Evolutionary conservation across 2,797 vertebrate species (phyloP), one percentile per base, ranked within the genome.

Genomic region (Microhierax caerulescens): DNA sequence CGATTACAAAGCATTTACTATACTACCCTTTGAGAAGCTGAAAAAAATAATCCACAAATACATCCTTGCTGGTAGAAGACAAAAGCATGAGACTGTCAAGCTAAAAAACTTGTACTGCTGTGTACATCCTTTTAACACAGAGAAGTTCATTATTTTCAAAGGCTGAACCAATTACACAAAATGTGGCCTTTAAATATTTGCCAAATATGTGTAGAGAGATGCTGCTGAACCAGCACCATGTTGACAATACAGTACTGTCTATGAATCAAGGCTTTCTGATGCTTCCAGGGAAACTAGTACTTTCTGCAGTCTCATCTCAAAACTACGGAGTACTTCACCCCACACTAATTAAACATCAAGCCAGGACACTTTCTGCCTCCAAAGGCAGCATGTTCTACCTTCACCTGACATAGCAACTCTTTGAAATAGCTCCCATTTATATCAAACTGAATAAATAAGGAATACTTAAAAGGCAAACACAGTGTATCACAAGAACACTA

Each of bases 151-250:
- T 88, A 93, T 97, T 97, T 97, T 96, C 95, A 96, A 94, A 95
- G 94, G 81, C 79, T 94, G 88, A 95, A 80, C 93, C 87, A 96
- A 97, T 94, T 95, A 97, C 93, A 97, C 83, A 96, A 97, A 97
- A 97, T 5, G 53, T 83, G 83, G 94, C 95, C 97, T 98, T 98
- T 95, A 97, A 79, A 95, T 96, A 96, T 96, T 96, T 98, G 97
- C 96, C 96, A 98, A 96, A 95, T 54, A 54, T 60, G 83, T 32
- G 94, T 96, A 96, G 76, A 96, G 92, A 93, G 94, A 98, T 83
- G 93, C 92, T 98, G 97, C 97, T 98, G 97, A 98, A 96, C 92
- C 92, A 97, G 97, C 97, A 96, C 56, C 10, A 11, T 2, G 10
- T 4, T 94, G 88, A 97, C 97, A 97, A 96, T 94, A 84, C 59